Percentiles rank a stretch among this genome's conserved stretches.
phyloP scores from a whole-genome alignment of 2,888 invertebrate genomes.

The Phyllotreta striolata region DNA sequence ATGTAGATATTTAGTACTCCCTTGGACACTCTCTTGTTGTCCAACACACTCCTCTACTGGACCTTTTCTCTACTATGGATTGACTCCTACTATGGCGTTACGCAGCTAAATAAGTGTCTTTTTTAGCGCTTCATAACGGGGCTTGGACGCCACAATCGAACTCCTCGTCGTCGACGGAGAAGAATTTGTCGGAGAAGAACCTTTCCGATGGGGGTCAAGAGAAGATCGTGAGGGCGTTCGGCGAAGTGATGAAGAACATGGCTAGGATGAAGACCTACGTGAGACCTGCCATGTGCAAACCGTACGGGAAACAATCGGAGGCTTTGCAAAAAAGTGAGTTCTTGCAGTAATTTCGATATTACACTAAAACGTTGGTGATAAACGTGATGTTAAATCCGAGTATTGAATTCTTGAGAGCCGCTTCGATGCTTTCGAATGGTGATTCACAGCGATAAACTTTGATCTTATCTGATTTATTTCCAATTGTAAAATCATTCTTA shows the following conservation, averaged over 20 bases:
- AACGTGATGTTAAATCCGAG: slow-evolving; percentile 52
- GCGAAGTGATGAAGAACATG: slow-evolving; percentile 88
- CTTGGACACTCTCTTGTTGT: no score
- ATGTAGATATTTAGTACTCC: no score
- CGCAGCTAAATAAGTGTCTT: slow-evolving; percentile 66
- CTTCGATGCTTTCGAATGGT: slow-evolving; percentile 51
- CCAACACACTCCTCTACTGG: no score
- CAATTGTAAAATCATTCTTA: neutral
- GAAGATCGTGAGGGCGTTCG: slow-evolving; percentile 85
- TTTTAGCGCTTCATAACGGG: slow-evolving; percentile 73
- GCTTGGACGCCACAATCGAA: slow-evolving; percentile 64
- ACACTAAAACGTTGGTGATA: slow-evolving; percentile 9
- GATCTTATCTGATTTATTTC: slow-evolving; percentile 53
- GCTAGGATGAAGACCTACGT: slow-evolving; percentile 89
- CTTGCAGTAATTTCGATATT: neutral
- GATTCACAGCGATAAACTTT: slow-evolving; percentile 52
- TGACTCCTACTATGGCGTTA: no score
- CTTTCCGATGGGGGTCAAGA: slow-evolving; percentile 74
- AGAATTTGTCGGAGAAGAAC: slow-evolving; percentile 51
- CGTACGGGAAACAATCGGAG: slow-evolving; percentile 89
- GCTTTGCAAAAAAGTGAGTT: slow-evolving; percentile 84
- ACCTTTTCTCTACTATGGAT: no score
- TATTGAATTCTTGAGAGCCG: slow-evolving; percentile 55
- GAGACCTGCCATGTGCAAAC: slow-evolving; percentile 89
- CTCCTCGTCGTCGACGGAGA: slow-evolving; percentile 28